A percentile compares a stretch with the other conserved stretches of the same genome.
phyloP scores from a whole-genome alignment of 2,888 invertebrate species.

The Caenorhabditis macrosperma region DNA sequence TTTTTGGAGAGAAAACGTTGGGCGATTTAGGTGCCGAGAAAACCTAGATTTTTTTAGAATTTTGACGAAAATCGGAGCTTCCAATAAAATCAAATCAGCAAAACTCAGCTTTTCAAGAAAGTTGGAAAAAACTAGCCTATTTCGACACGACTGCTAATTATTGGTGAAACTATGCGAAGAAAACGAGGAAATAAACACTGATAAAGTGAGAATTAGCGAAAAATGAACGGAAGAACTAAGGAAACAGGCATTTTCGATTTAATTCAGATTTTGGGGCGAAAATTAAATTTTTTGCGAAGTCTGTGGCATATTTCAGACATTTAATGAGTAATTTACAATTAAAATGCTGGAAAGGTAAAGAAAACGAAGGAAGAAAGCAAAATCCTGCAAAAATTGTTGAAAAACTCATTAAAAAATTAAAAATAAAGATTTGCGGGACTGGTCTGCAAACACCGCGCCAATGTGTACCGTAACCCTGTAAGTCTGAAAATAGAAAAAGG shows the following conservation, averaged over 20 bases:
- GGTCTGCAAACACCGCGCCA: slow-evolving; percentile 15
- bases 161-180: too few species aligned
- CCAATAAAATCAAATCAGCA: too few species aligned
- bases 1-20: too few species aligned
- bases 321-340: not conserved
- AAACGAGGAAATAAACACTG: too few species aligned
- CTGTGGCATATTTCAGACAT: not conserved
- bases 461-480: slow-evolving; percentile 6
- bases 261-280: not conserved
- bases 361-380: slow-evolving; percentile 2
- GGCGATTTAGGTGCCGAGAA: too few species aligned
- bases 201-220: too few species aligned
- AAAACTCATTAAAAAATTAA: not conserved
- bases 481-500: not conserved
- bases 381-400: not conserved
- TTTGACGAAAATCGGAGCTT: not conserved
- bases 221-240: too few species aligned
- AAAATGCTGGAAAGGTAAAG: not conserved
- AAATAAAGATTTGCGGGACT: not conserved
- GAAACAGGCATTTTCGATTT: too few species aligned
- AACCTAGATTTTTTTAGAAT: too few species aligned
- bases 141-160: too few species aligned
- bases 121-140: too few species aligned
- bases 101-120: not conserved
- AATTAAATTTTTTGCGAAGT: not conserved